These are phyloP conservation scores for Fundulus diaphanus DNA, from an alignment of 2,797 vertebrate species.

Conservation along the genomic window DNA sequence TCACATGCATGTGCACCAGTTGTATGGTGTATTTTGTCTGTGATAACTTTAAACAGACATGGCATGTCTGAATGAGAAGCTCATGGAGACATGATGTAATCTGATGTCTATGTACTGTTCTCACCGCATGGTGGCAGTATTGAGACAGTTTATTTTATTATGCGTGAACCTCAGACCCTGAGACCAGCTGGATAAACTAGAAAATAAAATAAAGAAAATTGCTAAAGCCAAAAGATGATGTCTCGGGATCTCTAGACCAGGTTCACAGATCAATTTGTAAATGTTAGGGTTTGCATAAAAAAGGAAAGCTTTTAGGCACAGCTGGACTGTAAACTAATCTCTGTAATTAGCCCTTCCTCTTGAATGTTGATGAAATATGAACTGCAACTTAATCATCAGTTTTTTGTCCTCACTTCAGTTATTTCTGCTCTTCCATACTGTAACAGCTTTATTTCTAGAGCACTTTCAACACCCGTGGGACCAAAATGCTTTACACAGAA, in stretches of 20 bases:
- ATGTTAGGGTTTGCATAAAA: not conserved
- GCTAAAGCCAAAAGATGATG: not conserved
- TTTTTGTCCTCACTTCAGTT: not conserved
- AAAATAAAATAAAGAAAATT: conserved; percentile 22
- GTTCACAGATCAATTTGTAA: not conserved
- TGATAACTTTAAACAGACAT: not conserved
- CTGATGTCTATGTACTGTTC: conserved; percentile 4
- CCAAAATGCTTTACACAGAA: no score
- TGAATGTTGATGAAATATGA: not conserved
- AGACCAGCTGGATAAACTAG: conserved; percentile 27
- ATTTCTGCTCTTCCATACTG: no score
- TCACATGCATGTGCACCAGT: not conserved
- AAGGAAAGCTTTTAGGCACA: no score
- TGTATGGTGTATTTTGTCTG: not conserved
- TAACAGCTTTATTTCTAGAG: no score
- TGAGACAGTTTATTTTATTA: conserved; percentile 24
- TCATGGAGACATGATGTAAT: conserved; percentile 33
- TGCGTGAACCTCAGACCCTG: not conserved
- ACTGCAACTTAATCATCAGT: not conserved
- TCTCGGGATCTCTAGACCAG: no score
- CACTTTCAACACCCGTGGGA: no score
- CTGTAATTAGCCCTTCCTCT: no score
- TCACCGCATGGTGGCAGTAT: conserved; percentile 61
- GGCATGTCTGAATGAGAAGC: not conserved
- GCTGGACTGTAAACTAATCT: no score